Conservation (phyloP, 2,113 vertebrate species). For the Tiliqua scincoides region DNA sequence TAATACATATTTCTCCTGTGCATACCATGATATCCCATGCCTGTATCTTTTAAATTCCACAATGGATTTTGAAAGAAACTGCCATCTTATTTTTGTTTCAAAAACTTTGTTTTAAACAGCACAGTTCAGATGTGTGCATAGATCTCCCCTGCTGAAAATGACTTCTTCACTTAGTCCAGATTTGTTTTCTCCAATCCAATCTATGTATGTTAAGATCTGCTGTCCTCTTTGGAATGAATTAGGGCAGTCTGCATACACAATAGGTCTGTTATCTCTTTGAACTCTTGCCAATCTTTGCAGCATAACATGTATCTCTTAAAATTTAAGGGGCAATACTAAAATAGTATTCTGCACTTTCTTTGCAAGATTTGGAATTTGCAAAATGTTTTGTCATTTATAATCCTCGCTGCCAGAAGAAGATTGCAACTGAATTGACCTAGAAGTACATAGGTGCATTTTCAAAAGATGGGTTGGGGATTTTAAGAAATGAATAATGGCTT, state of each 20-base stretch:
- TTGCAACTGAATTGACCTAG: not conserved
- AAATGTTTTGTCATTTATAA: not conserved
- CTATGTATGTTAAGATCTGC: not conserved
- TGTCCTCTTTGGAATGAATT: not conserved
- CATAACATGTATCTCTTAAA: too few species aligned
- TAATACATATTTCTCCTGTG: not conserved
- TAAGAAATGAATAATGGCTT: not conserved
- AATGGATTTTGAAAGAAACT: not conserved
- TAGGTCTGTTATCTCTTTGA: not conserved
- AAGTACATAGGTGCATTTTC: not conserved
- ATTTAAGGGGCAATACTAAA: not conserved
- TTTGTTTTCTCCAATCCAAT: too few species aligned
- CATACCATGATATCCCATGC: not conserved
- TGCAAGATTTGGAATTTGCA: not conserved
- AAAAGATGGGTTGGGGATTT: not conserved
- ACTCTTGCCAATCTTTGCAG: not conserved
- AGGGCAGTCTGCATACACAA: not conserved
- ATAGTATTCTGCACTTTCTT: not conserved
- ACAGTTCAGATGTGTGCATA: not conserved
- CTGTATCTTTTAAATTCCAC: not conserved
- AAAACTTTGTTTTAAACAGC: not conserved
- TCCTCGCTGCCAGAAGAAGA: slow-evolving; percentile 18
- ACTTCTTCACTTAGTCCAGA: too few species aligned
- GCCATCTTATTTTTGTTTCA: not conserved
- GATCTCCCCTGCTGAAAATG: not conserved